Evolutionary conservation across 2,888 invertebrate genomes (phyloP).

Genomic region (Tenthredo notha): DNA sequence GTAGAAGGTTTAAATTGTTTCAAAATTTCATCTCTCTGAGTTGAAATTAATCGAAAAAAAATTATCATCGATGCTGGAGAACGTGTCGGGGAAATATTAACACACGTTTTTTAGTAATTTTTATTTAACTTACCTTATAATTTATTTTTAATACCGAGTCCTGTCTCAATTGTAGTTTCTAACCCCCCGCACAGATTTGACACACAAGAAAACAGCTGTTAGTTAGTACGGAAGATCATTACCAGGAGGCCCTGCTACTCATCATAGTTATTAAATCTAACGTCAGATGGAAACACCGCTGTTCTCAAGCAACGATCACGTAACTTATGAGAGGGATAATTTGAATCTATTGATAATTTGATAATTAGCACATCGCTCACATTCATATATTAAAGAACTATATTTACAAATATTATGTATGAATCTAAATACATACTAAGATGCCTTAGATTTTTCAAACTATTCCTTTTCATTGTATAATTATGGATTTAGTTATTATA

Average conservation of each 20-base stretch:
- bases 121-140: constrained; percentile 63
- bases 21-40: constrained; percentile 14
- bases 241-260: constrained; percentile 4
- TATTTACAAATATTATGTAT: constrained; percentile 5
- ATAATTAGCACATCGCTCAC: not conserved
- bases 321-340: not conserved
- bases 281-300: constrained; percentile 15
- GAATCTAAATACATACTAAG: not conserved
- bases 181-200: constrained; percentile 73
- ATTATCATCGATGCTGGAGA: not conserved
- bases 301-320: not conserved
- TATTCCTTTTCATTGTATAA: not conserved
- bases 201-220: constrained; percentile 72
- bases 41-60: constrained; percentile 35
- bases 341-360: no score
- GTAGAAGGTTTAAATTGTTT: constrained; percentile 2
- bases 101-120: not conserved
- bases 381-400: not conserved
- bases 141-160: constrained; percentile 47
- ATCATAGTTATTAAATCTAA: not conserved
- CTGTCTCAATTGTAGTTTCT: constrained; percentile 58
- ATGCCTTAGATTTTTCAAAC: not conserved
- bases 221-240: constrained; percentile 24
- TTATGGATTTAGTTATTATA: not conserved
- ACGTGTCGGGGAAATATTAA: not conserved